Base-by-base conservation (phyloP, 2,797 vertebrate genomes). In the Sibirionetta formosa region DNA sequence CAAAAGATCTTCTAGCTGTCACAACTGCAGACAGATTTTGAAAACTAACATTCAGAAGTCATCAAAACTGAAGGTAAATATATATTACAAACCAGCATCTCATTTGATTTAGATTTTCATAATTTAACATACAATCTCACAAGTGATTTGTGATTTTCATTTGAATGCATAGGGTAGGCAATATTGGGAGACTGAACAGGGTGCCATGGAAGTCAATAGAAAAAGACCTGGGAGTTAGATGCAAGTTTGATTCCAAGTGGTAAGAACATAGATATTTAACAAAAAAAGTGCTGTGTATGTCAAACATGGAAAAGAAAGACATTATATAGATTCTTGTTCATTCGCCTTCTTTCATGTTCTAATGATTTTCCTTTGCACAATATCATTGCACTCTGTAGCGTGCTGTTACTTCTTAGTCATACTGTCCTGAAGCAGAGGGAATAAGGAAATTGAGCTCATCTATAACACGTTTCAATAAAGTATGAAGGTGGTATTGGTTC, bases 381-480 rank as follows among this genome's bases (percentile, higher is more conserved):
- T 14, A 65, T 13, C 35, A 58, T 14, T 73, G 33, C 56, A 82
- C 23, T 8, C 35, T 19, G 16, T 46, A 57, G 51, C 29, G 19
- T 46, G 46, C 51, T 81, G n/a, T 40, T 83, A 33, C 51, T 95
- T 88, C 69, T 78, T 29, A 17, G 46, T 54, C 58, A 76, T 93
- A 44, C 24, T 60, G 44, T 88, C 56, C 70, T 60, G 77, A 90
- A 90, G 38, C 4, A 2, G 66, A 91, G 35, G 36, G 56, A 91
- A 64, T 86, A 88, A 82, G 69, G 64, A 94, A 82, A 93, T 91
- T 81, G 70, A 97, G 63, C 10, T 38, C 56, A 88, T 93, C 85
- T 76, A 86, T 82, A 94, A 80, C 29, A 73, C 18, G 27, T 80
- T 96, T 94, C 94, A 94, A 95, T 96, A 94, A 96, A 90, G 85